phyloP scores from a whole-genome alignment of 1,140 invertebrate species.

The Pseudomyrmex concolor region DNA sequence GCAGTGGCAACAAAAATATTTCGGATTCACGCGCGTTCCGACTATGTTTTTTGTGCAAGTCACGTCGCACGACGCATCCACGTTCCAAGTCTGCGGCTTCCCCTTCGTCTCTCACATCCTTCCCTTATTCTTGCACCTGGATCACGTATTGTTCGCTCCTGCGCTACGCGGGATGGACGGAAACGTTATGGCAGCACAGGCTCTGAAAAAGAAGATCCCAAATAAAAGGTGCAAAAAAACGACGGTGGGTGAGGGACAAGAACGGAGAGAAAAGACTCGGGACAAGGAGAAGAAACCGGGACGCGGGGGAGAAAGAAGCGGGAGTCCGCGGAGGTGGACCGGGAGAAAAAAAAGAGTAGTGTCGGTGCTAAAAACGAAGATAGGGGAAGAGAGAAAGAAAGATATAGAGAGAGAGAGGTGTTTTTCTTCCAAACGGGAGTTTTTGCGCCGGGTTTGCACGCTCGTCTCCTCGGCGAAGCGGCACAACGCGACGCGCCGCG shows the following conservation, averaged over 20 bases:
- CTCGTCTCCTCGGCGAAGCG: conserved; percentile 72
- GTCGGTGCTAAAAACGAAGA: background rate
- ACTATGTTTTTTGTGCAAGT: conserved; percentile 56
- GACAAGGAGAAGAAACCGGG: conserved; percentile 39
- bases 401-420: conserved; percentile 59
- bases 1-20: conserved; percentile 25
- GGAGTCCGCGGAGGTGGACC: conserved; percentile 37
- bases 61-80: conserved; percentile 29
- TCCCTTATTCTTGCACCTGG: conserved; percentile 66
- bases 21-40: conserved; percentile 45
- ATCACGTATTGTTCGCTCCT: conserved; percentile 69
- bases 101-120: conserved; percentile 20
- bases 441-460: conserved; percentile 75
- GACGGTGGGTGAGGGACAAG: background rate
- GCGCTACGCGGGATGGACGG: conserved; percentile 58
- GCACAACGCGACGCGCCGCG: conserved; percentile 55
- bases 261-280: background rate
- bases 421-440: conserved; percentile 75
- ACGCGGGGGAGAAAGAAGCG: background rate
- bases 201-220: conserved; percentile 65
- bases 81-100: conserved; percentile 7
- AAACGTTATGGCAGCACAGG: conserved; percentile 66
- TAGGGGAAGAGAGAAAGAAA: conserved; percentile 17
- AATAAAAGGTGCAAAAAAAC: conserved; percentile 62
- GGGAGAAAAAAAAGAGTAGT: conserved; percentile 2